A percentile compares a stretch with the other conserved stretches of the same genome.
These are phyloP conservation scores for Microcebus griseorufus DNA, from an alignment of 2,113 vertebrate species.

Conservation along the genomic window DNA sequence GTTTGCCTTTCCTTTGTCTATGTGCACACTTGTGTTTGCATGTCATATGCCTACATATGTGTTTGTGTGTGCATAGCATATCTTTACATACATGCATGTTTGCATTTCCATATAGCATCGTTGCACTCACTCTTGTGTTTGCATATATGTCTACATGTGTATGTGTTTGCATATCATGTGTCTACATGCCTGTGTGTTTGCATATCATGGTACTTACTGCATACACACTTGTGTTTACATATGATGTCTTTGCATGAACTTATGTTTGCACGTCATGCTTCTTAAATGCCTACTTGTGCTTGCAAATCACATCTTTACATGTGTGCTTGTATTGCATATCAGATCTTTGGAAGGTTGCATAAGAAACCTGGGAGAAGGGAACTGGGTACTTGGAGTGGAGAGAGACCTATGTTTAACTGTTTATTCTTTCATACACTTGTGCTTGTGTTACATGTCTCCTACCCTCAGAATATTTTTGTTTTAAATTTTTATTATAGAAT, in stretches of 20 bases:
- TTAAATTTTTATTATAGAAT: background rate
- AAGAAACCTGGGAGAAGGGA: background rate
- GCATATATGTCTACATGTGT: fast-evolving
- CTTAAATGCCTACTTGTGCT: background rate
- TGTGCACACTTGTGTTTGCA: background rate
- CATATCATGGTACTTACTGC: no score
- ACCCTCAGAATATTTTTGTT: background rate
- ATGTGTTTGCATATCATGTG: background rate
- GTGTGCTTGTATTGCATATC: background rate
- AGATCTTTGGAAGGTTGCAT: background rate
- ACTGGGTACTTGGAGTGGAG: background rate
- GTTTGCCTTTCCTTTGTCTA: background rate
- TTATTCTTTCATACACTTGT: background rate
- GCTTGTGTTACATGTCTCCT: background rate
- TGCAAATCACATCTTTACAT: background rate
- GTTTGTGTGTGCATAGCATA: background rate
- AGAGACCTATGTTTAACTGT: background rate
- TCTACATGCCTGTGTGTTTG: background rate
- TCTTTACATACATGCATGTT: no score
- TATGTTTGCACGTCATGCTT: background rate
- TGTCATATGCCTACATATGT: fast-evolving
- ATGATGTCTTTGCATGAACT: background rate
- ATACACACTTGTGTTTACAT: background rate
- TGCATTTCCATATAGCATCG: background rate
- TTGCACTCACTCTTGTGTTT: background rate